A percentile compares a stretch with the other conserved stretches of the same genome.
Conservation (phyloP, 2,113 vertebrate genomes). For the Albula glossodonta region DNA sequence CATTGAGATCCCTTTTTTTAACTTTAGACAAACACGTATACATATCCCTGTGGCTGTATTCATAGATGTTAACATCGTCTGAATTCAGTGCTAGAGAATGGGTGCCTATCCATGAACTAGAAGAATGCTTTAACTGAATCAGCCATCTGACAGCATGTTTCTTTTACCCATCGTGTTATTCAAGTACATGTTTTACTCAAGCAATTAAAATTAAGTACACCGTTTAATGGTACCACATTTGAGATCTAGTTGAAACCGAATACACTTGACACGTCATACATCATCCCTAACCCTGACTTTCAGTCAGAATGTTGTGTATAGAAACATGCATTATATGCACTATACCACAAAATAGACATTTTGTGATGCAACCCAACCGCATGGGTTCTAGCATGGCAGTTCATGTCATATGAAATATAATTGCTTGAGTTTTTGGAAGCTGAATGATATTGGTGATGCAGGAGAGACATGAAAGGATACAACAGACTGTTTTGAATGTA, state of each 20-base stretch:
- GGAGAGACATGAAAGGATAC: neutral
- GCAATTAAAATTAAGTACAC: neutral
- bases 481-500: no score
- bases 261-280: neutral
- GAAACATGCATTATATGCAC: neutral
- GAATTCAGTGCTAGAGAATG: no score
- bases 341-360: neutral
- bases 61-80: no score
- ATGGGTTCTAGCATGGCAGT: neutral
- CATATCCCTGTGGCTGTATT: no score
- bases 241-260: neutral
- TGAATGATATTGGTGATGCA: neutral
- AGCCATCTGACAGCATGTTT: no score
- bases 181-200: neutral
- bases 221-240: neutral
- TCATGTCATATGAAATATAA: neutral
- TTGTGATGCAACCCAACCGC: neutral
- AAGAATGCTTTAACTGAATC: no score
- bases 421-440: neutral
- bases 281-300: neutral
- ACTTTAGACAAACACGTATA: no score
- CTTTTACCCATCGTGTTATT: no score
- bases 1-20: no score
- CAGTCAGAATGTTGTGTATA: neutral
- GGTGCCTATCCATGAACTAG: no score